Percentiles rank a stretch among this genome's conserved stretches.
Conservation (phyloP, 2,888 invertebrate species). For the Cyaniris semiargus region DNA sequence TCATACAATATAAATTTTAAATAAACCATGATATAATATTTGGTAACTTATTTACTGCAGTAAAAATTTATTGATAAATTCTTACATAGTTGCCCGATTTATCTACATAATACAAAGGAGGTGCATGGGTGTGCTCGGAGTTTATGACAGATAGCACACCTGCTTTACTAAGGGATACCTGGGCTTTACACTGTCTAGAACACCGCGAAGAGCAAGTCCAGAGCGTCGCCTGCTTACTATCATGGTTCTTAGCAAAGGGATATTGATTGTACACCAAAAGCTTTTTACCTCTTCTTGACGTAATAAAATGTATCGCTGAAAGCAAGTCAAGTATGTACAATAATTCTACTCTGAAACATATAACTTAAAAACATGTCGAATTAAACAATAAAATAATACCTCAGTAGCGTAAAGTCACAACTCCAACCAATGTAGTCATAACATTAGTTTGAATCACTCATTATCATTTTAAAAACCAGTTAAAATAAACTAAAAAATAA, state of each 20-base stretch:
- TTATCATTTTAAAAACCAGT: no score
- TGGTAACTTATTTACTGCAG: no score
- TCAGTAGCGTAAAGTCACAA: not conserved
- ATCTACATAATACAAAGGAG: conserved; percentile 63
- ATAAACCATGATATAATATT: not conserved
- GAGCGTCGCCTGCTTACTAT: conserved; percentile 52
- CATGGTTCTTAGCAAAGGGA: conserved; percentile 59
- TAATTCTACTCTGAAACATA: not conserved
- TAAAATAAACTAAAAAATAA: no score
- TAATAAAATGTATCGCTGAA: conserved; percentile 69
- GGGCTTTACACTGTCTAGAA: conserved; percentile 62
- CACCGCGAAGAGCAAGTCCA: conserved; percentile 69
- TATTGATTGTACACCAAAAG: conserved; percentile 62
- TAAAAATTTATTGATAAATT: conserved; percentile 36
- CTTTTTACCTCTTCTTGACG: conserved; percentile 61
- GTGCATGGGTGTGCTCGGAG: conserved; percentile 57
- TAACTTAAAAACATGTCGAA: not conserved
- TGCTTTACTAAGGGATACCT: conserved; percentile 52
- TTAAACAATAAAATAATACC: not conserved
- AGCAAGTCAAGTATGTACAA: conserved; percentile 32
- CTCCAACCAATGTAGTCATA: not conserved
- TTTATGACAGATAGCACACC: conserved; percentile 55
- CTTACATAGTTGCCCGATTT: conserved; percentile 58
- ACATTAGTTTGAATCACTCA: no score
- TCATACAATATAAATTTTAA: not conserved